A percentile compares a stretch with the other conserved stretches of the same genome.
phyloP scores from a whole-genome alignment of 2,888 invertebrate genomes.

The Acleris cristana region DNA sequence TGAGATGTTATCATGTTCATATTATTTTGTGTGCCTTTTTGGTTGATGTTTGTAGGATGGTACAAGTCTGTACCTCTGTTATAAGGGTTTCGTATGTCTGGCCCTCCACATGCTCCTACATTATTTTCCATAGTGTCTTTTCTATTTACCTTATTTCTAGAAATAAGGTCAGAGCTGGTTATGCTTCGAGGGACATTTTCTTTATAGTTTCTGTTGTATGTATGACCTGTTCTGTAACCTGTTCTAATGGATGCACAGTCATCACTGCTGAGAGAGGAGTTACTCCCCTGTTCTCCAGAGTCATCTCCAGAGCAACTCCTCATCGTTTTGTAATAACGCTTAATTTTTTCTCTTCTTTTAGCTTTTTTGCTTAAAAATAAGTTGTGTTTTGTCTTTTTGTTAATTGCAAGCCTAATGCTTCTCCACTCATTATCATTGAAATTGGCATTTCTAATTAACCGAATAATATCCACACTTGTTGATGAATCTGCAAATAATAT shows the following conservation, averaged over 20 bases:
- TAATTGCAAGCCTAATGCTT: slow-evolving; percentile 59
- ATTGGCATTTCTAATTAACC: slow-evolving; percentile 56
- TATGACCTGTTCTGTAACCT: slow-evolving; percentile 28
- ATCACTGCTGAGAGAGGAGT: slow-evolving; percentile 69
- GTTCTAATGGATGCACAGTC: slow-evolving; percentile 59
- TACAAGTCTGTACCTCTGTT: slow-evolving; percentile 39
- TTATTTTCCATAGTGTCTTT: slow-evolving; percentile 48
- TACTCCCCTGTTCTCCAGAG: slow-evolving; percentile 67
- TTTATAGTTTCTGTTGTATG: slow-evolving; percentile 41
- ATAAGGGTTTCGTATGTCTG: slow-evolving; percentile 51
- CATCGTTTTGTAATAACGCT: slow-evolving; percentile 52
- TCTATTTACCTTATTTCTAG: slow-evolving; percentile 51
- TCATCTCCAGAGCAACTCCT: slow-evolving; percentile 58
- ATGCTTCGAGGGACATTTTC: slow-evolving; percentile 50
- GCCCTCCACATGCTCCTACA: slow-evolving; percentile 53
- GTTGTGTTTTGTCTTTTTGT: slow-evolving; percentile 52
- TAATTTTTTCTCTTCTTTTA: slow-evolving; percentile 59
- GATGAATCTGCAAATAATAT: slow-evolving; percentile 59
- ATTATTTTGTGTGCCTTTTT: slow-evolving; percentile 3
- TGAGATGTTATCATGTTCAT: slow-evolving; percentile 40
- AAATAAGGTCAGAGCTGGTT: slow-evolving; percentile 42
- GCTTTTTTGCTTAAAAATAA: slow-evolving; percentile 49
- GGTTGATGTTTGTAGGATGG: not conserved
- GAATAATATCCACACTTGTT: slow-evolving; percentile 59
- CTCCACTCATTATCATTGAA: slow-evolving; percentile 61